Percentiles rank a stretch among this genome's conserved stretches.
phyloP scores from a whole-genome alignment of 2,888 invertebrate genomes.

The Drosophila peninsularis region DNA sequence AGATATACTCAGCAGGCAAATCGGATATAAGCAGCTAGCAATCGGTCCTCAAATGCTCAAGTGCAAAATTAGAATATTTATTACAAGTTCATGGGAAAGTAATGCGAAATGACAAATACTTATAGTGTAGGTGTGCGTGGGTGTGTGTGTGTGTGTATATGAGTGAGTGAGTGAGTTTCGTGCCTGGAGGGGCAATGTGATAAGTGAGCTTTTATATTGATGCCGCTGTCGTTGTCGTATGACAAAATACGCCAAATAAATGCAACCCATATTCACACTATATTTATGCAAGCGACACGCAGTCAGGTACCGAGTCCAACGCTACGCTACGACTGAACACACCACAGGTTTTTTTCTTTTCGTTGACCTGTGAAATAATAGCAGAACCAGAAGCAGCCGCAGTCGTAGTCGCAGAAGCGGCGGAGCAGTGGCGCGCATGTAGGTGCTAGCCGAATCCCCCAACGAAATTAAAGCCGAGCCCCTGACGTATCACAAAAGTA shows the following conservation, averaged over 20 bases:
- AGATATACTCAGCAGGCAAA: conserved; percentile 23
- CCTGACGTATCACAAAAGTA: conserved; percentile 46
- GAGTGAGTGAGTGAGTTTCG: conserved; percentile 5
- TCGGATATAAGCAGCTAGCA: conserved; percentile 46
- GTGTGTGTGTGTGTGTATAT: too few relatives aligned
- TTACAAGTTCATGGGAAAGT: conserved; percentile 75
- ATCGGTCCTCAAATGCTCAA: conserved; percentile 37
- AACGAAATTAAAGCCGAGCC: conserved; percentile 38
- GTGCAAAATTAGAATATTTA: conserved; percentile 71
- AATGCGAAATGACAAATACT: conserved; percentile 50
- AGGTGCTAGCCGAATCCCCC: conserved; percentile 45
- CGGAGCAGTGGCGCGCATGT: conserved; percentile 55
- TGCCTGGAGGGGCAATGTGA: conserved; percentile 46
- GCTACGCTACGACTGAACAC: conserved; percentile 59
- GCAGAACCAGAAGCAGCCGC: conserved; percentile 28
- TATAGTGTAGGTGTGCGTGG: conserved; percentile 11
- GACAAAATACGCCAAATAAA: conserved; percentile 55
- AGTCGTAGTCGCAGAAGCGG: background rate
- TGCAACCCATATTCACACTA: conserved; percentile 45
- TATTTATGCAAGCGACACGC: conserved; percentile 44
- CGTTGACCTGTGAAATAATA: conserved; percentile 79
- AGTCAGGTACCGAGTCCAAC: conserved; percentile 46
- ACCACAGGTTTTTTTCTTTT: conserved; percentile 51
- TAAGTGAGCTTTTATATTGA: conserved; percentile 59
- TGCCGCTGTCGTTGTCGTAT: conserved; percentile 19